Percentiles rank a stretch among this genome's conserved stretches.
Conservation (phyloP, 2,888 invertebrate genomes). For the Drosophila antonietae region DNA sequence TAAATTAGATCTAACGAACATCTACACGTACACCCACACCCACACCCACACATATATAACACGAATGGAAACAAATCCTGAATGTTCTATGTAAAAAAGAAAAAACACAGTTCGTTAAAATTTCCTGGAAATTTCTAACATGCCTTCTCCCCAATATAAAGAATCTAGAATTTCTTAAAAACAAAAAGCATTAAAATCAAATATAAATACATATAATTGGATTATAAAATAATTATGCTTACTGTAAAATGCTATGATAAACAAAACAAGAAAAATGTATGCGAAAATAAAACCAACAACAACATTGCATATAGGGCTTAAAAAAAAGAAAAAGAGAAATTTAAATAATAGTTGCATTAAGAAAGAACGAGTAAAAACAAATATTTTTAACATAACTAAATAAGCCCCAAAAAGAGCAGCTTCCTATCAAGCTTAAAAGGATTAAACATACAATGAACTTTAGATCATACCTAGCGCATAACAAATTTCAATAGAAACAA, state of each 20-base stretch:
- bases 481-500: conserved; percentile 57
- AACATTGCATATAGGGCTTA: conserved; percentile 14
- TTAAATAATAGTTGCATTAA: conserved; percentile 14
- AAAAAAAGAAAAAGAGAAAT: not conserved
- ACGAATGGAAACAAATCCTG: conserved; percentile 26
- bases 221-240: conserved; percentile 36
- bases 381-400: conserved; percentile 21
- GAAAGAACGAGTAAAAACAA: conserved; percentile 13
- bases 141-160: conserved; percentile 47
- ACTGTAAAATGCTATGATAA: conserved; percentile 30
- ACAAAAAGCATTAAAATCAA: conserved; percentile 46
- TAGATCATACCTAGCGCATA: conserved; percentile 53
- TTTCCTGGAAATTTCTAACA: conserved; percentile 65
- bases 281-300: conserved; percentile 12
- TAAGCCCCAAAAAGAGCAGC: conserved; percentile 35
- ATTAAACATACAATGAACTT: conserved; percentile 47
- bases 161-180: conserved; percentile 35
- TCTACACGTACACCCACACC: not conserved
- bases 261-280: conserved; percentile 6
- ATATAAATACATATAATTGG: conserved; percentile 22
- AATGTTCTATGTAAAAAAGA: conserved; percentile 50
- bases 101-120: conserved; percentile 47
- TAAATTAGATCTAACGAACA: conserved; percentile 17
- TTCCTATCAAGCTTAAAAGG: conserved; percentile 49
- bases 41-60: not conserved